Evolutionary conservation across 2,888 invertebrate genomes (phyloP).

Genomic region (Megaustenia siamemsis): DNA sequence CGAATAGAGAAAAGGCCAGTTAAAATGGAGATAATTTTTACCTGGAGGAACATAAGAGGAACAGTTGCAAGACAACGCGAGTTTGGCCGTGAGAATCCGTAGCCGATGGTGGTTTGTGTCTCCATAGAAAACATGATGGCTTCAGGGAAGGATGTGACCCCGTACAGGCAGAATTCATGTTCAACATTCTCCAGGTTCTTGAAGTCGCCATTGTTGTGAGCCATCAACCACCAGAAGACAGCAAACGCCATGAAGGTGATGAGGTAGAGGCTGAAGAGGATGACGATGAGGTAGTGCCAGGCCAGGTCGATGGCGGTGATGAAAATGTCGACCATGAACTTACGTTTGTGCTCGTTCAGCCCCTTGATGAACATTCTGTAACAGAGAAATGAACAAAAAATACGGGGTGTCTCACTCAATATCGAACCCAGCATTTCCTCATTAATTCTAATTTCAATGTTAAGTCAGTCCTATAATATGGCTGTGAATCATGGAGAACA

Average conservation of each 20-base stretch:
- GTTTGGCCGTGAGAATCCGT: constrained; percentile 91
- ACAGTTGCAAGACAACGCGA: constrained; percentile 94
- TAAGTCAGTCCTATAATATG: no score
- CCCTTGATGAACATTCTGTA: constrained; percentile 82
- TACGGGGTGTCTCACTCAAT: no score
- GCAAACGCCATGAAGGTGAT: constrained; percentile 88
- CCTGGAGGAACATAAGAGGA: constrained; percentile 87
- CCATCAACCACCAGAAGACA: constrained; percentile 78
- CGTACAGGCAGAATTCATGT: constrained; percentile 49
- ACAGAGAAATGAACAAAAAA: not conserved
- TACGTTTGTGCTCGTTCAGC: constrained; percentile 89
- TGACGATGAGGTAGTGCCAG: constrained; percentile 90
- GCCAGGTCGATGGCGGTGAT: constrained; percentile 95
- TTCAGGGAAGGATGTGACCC: constrained; percentile 46
- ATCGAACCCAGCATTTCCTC: no score
- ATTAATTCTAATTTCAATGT: no score
- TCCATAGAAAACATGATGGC: constrained; percentile 51
- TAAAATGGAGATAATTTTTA: no score
- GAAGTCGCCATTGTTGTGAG: constrained; percentile 63
- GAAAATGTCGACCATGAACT: constrained; percentile 86
- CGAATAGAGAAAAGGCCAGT: no score
- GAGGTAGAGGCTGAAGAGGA: constrained; percentile 91
- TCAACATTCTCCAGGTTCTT: constrained; percentile 60
- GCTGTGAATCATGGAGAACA: no score
- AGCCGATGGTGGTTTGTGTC: constrained; percentile 85